Evolutionary conservation across 2,797 vertebrate genomes (phyloP).

Genomic region (Oryzias dopingdopingensis): DNA sequence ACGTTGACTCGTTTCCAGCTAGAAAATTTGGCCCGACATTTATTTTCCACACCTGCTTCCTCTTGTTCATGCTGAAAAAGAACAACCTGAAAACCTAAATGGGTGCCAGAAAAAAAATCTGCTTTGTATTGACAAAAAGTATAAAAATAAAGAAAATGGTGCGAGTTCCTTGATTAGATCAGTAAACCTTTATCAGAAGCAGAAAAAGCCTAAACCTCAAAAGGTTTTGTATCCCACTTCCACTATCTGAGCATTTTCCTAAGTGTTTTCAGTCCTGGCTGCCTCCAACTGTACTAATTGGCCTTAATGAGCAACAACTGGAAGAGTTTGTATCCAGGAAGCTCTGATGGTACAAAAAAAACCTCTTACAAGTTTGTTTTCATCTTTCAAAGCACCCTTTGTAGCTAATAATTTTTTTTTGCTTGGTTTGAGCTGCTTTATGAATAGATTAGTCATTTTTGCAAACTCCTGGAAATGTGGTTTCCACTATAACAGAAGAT

Average conservation of each 20-base stretch:
- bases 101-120: neutral
- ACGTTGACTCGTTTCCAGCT: no score
- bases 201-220: neutral
- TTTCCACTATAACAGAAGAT: slow-evolving; percentile 8
- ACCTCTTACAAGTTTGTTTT: slow-evolving; percentile 15
- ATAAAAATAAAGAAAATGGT: neutral
- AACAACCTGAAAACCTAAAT: neutral
- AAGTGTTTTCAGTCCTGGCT: neutral
- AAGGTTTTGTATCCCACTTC: neutral
- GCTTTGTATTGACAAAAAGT: neutral
- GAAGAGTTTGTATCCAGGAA: slow-evolving; percentile 6
- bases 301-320: neutral
- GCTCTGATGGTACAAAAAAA: slow-evolving; percentile 14
- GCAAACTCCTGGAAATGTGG: neutral
- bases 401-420: neutral
- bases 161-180: neutral
- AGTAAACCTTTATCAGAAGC: neutral
- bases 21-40: no score
- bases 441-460: slow-evolving; percentile 12
- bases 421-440: neutral
- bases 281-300: slow-evolving; percentile 5
- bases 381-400: slow-evolving; percentile 2
- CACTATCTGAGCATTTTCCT: neutral
- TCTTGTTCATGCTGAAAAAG: neutral
- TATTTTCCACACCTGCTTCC: no score